Conservation (phyloP, 2,888 invertebrate genomes). For the Dasypolia templi region DNA sequence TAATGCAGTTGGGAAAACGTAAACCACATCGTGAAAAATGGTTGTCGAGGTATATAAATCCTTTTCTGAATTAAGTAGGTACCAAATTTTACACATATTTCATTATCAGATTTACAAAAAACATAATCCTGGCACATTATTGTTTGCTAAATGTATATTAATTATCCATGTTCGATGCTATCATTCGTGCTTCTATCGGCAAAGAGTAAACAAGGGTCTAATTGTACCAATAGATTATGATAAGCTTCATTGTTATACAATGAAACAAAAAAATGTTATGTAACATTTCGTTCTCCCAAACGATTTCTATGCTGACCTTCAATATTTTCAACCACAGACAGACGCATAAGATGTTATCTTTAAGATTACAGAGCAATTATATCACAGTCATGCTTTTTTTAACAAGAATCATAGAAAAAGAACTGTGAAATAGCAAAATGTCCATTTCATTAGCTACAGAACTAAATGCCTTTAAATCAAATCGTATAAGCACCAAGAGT, state of each 20-base stretch:
- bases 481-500: constrained; percentile 64
- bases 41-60: too few species aligned
- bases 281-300: constrained; percentile 42
- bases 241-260: constrained; percentile 46
- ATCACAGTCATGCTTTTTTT: constrained; percentile 51
- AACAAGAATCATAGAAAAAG: constrained; percentile 27
- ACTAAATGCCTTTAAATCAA: constrained; percentile 61
- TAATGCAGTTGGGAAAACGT: neutral
- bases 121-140: neutral
- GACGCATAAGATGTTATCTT: constrained; percentile 54
- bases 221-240: constrained; percentile 53
- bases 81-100: too few species aligned
- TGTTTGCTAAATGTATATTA: constrained; percentile 1
- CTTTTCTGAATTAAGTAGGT: too few species aligned
- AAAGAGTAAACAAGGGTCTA: constrained; percentile 50
- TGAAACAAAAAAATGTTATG: constrained; percentile 47
- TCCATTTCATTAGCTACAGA: constrained; percentile 54
- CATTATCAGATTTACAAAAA: neutral
- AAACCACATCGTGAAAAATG: too few species aligned
- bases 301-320: constrained; percentile 53
- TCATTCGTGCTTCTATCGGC: constrained; percentile 25
- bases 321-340: constrained; percentile 46
- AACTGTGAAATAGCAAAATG: constrained; percentile 38
- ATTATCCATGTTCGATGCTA: constrained; percentile 43
- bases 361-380: constrained; percentile 53